phyloP scores from a whole-genome alignment of 2,888 invertebrate genomes.

The Synanthedon myopaeformis region DNA sequence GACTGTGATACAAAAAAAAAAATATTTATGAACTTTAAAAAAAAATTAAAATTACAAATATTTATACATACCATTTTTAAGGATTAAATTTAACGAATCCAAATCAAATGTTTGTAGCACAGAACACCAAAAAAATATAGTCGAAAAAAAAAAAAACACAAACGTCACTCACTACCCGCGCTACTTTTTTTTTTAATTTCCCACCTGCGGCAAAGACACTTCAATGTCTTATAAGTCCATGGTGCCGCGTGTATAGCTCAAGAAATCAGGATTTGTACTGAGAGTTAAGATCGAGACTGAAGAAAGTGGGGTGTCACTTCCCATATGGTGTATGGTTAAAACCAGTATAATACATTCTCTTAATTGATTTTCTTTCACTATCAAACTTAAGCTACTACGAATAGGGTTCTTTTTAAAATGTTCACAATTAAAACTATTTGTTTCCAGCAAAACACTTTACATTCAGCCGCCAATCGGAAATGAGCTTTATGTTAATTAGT shows the following conservation, averaged over 20 bases:
- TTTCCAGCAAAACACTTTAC: constrained; percentile 10
- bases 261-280: constrained; percentile 18
- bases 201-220: not conserved
- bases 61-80: constrained; percentile 22
- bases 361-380: not conserved
- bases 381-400: not conserved
- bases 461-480: constrained; percentile 6
- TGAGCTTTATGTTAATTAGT: constrained; percentile 11
- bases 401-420: constrained; percentile 3
- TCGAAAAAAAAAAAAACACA: constrained; percentile 16
- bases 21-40: not conserved
- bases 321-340: constrained; percentile 20
- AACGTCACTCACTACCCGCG: constrained; percentile 22
- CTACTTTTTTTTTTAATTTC: constrained; percentile 11
- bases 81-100: constrained; percentile 15
- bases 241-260: constrained; percentile 17
- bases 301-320: constrained; percentile 44
- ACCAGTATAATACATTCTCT: constrained; percentile 6
- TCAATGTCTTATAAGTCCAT: constrained; percentile 14
- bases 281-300: constrained; percentile 19
- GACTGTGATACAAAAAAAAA: not conserved
- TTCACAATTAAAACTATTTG: constrained; percentile 13
- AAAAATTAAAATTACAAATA: not conserved
- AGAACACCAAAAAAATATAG: constrained; percentile 8
- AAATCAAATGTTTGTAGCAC: constrained; percentile 9